phyloP scores from a whole-genome alignment of 2,113 vertebrate species.

The Bambusicola thoracicus region DNA sequence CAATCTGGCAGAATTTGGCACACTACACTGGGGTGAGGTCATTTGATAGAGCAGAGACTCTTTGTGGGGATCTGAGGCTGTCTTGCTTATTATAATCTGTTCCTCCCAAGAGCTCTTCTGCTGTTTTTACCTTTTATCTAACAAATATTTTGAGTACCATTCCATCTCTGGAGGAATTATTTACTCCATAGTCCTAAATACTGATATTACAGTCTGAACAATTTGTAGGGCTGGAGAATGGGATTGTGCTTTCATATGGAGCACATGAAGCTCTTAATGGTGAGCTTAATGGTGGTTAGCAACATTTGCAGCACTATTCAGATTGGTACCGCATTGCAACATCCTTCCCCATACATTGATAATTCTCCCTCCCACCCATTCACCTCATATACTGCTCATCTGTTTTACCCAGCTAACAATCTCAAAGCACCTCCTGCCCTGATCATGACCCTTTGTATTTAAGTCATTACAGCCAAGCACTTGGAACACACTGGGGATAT shows the following conservation, averaged over 20 bases:
- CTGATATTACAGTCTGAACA: background rate
- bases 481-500: slow-evolving; percentile 14
- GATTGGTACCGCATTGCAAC: background rate
- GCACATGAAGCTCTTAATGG: background rate
- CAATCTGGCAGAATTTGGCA: slow-evolving; percentile 38
- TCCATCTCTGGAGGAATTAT: slow-evolving; percentile 27
- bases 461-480: background rate
- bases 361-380: background rate
- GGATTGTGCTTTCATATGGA: background rate
- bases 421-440: slow-evolving; percentile 30
- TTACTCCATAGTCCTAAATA: background rate
- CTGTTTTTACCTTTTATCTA: background rate
- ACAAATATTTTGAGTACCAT: slow-evolving; percentile 23
- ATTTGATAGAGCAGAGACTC: slow-evolving; percentile 3
- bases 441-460: slow-evolving; percentile 49
- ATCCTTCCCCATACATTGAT: background rate
- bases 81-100: slow-evolving; percentile 25
- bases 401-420: slow-evolving; percentile 28
- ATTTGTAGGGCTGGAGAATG: background rate
- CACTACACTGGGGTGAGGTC: background rate
- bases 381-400: background rate
- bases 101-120: background rate
- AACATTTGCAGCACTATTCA: background rate
- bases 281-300: background rate
- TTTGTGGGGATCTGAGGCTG: background rate